These are phyloP conservation scores for Condylostylus longicornis DNA, from an alignment of 1,140 invertebrate genomes.

Conservation along the genomic window DNA sequence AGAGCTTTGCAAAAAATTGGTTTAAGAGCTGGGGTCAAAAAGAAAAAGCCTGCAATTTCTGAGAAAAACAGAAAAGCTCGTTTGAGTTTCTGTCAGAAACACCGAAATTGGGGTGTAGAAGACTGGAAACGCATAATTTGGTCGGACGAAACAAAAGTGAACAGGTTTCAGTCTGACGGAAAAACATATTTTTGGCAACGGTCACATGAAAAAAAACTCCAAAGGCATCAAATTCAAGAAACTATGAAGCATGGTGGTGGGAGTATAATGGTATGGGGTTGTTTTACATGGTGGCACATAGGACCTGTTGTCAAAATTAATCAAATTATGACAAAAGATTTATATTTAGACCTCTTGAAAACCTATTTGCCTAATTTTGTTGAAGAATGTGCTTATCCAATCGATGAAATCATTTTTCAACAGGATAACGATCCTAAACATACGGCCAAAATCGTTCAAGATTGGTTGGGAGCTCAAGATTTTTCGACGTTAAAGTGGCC, in stretches of 20 bases:
- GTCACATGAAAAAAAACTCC: neutral
- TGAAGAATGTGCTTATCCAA: too few species aligned
- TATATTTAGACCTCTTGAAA: too few species aligned
- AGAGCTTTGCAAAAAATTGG: too few species aligned
- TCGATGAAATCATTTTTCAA: too few species aligned
- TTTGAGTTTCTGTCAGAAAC: constrained; percentile 2
- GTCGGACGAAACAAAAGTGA: constrained; percentile 8
- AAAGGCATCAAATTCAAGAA: constrained; percentile 1
- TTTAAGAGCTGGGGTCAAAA: too few species aligned
- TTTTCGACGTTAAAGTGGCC: constrained; percentile 12
- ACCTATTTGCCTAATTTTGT: too few species aligned
- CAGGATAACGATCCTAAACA: constrained; percentile 17
- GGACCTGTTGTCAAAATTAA: constrained; percentile 1
- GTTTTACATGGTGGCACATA: constrained; percentile 5
- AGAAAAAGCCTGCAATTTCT: too few species aligned
- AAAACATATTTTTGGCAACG: too few species aligned
- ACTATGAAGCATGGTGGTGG: constrained; percentile 5
- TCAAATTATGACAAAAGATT: too few species aligned
- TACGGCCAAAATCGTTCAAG: constrained; percentile 10
- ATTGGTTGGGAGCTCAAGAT: constrained; percentile 13
- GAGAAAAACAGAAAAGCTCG: too few species aligned
- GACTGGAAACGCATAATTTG: constrained; percentile 9
- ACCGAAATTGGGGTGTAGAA: constrained; percentile 4
- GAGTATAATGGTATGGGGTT: constrained; percentile 5
- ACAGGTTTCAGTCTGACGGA: constrained; percentile 5